These are phyloP conservation scores for Progne subis DNA, from an alignment of 2,113 vertebrate species.

Conservation along the genomic window DNA sequence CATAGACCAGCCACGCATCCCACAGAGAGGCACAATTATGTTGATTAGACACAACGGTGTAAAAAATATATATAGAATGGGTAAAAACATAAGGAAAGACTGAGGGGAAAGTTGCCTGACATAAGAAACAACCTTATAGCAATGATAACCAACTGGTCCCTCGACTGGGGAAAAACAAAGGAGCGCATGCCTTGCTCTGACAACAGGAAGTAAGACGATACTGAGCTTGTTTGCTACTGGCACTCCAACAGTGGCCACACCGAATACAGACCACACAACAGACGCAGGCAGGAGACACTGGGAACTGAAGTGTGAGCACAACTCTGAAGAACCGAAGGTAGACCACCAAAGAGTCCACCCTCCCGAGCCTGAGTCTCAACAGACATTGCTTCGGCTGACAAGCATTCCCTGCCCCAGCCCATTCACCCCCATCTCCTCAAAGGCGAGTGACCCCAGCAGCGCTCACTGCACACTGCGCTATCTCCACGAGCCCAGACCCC, in stretches of 20 bases:
- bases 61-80: not conserved
- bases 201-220: not conserved
- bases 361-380: not conserved
- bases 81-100: not conserved
- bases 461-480: rapidly evolving
- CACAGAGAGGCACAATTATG: not conserved
- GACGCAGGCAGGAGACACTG: rapidly evolving
- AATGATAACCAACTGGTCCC: not conserved
- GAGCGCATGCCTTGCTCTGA: not conserved
- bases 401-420: not conserved
- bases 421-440: not conserved
- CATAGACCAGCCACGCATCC: not conserved
- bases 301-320: not conserved
- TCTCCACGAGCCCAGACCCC: not conserved
- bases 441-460: not conserved
- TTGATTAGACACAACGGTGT: not conserved
- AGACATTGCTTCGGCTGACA: rapidly evolving
- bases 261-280: rapidly evolving
- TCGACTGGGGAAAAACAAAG: not conserved
- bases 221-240: not conserved
- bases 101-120: not conserved
- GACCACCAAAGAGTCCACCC: not conserved
- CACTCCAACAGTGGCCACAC: rapidly evolving
- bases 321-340: rapidly evolving
- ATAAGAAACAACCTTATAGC: not conserved